phyloP scores from a whole-genome alignment of 2,113 vertebrate species.

The Brachyhypopomus gauderio region DNA sequence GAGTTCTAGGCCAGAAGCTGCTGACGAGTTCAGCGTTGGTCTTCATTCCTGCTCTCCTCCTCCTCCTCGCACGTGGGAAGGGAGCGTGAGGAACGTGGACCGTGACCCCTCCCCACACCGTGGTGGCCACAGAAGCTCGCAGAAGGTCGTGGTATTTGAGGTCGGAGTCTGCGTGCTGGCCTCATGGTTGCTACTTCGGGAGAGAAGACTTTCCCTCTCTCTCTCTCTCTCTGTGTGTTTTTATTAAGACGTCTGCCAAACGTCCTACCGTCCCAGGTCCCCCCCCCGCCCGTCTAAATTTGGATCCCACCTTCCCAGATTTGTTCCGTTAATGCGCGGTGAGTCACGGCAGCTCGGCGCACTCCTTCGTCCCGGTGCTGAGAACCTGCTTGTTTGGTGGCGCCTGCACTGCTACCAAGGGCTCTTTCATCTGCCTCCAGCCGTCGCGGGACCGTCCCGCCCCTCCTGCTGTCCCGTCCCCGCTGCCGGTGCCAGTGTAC shows the following conservation, averaged over 20 bases:
- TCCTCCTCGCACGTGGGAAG: neutral
- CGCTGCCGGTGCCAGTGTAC: neutral
- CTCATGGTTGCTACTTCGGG: neutral
- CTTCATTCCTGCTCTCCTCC: conserved; percentile 24
- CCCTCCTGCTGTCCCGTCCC: no score
- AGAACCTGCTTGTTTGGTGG: conserved; percentile 3
- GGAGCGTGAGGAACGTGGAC: neutral
- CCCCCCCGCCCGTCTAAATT: conserved; percentile 63
- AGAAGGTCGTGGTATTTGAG: conserved; percentile 25
- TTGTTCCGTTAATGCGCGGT: conserved; percentile 9
- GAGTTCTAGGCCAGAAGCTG: neutral
- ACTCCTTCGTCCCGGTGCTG: neutral
- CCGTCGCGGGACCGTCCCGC: neutral
- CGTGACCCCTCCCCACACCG: neutral
- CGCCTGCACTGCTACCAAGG: neutral
- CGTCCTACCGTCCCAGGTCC: conserved; percentile 68
- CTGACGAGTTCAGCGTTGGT: conserved; percentile 23
- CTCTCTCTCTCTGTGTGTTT: neutral
- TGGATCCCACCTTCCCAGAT: conserved; percentile 50
- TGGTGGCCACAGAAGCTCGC: neutral
- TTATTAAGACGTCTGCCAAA: conserved; percentile 52
- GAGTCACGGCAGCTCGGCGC: neutral
- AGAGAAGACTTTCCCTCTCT: conserved; percentile 53
- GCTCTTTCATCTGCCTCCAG: conserved; percentile 12
- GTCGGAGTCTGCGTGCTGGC: conserved; percentile 43